A percentile compares a stretch with the other conserved stretches of the same genome.
Conservation (phyloP, 2,888 invertebrate genomes). For the Tanytarsus gracilentus region DNA sequence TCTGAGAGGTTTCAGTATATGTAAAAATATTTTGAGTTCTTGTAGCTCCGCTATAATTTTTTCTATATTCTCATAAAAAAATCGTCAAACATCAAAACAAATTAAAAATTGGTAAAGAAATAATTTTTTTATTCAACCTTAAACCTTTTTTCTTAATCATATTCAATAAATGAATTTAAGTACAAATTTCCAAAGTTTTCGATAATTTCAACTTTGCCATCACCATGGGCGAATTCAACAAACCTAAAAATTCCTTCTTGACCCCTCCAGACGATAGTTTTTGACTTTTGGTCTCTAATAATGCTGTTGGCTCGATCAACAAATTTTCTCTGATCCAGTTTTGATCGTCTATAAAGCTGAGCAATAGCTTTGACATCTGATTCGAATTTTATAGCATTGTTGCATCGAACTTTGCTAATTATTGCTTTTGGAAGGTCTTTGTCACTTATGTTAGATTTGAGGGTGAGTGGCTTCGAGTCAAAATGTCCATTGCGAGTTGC, state of each 20-base stretch:
- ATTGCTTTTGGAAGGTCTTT: conserved; percentile 19
- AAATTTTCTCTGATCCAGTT: conserved; percentile 17
- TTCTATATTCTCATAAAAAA: no score
- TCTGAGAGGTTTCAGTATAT: no score
- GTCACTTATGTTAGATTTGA: conserved; percentile 2
- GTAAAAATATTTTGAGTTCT: no score
- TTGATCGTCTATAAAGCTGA: conserved; percentile 14
- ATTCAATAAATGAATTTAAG: conserved; percentile 7
- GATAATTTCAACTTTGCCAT: conserved; percentile 12
- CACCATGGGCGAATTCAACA: neutral
- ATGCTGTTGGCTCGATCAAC: conserved; percentile 18
- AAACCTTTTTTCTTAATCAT: conserved; percentile 1
- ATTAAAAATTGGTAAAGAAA: no score
- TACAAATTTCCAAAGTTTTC: conserved; percentile 6
- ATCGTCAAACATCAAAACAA: no score
- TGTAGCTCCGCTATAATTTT: no score
- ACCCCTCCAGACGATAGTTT: neutral
- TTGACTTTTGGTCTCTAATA: conserved; percentile 15
- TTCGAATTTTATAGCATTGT: conserved; percentile 1
- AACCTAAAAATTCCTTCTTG: conserved; percentile 18
- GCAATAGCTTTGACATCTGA: conserved; percentile 5
- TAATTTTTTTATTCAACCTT: neutral
- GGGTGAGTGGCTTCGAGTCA: conserved; percentile 1
- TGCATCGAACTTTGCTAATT: neutral
- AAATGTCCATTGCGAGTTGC: conserved; percentile 14